Percentiles rank a stretch among this genome's conserved stretches.
phyloP scores from a whole-genome alignment of 2,888 invertebrate genomes.

The Aleiodes leptofemur region DNA sequence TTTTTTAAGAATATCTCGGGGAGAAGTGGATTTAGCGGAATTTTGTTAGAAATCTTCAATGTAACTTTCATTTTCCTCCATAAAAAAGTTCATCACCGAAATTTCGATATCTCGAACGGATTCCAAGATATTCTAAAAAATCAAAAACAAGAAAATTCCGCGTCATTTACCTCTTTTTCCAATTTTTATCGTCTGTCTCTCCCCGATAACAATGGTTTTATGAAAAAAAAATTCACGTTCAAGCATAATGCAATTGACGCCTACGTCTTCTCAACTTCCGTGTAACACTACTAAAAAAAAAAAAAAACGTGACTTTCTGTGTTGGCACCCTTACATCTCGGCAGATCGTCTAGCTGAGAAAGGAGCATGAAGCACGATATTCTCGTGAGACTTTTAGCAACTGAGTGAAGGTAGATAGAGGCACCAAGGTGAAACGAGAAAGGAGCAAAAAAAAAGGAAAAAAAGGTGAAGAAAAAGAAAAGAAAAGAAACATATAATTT shows the following conservation, averaged over 20 bases:
- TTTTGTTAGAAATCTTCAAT: too few relatives aligned
- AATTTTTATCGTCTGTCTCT: constrained; percentile 32
- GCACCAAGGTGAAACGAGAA: constrained; percentile 35
- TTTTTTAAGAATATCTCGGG: too few relatives aligned
- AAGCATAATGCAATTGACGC: constrained; percentile 41
- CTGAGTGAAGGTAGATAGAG: constrained; percentile 18
- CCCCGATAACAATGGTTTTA: not conserved
- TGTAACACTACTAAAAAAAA: constrained; percentile 42
- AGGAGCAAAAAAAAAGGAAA: constrained; percentile 38
- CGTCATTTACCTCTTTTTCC: constrained; percentile 18
- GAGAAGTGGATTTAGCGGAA: too few relatives aligned
- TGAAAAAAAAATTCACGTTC: constrained; percentile 38
- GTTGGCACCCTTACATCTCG: constrained; percentile 16
- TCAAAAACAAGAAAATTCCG: constrained; percentile 22
- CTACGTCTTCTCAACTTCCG: constrained; percentile 41
- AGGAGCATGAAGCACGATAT: constrained; percentile 30
- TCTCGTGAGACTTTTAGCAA: constrained; percentile 27
- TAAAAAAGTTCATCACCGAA: too few relatives aligned
- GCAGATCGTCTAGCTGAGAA: not conserved
- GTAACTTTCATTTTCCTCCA: too few relatives aligned
- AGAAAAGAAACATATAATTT: constrained; percentile 54
- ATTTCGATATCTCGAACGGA: too few relatives aligned
- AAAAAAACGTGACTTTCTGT: constrained; percentile 56
- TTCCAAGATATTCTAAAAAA: too few relatives aligned
- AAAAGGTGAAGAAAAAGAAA: constrained; percentile 44